Evolutionary conservation across 1,140 invertebrate genomes (phyloP).

Genomic region (Episyrphus balteatus): DNA sequence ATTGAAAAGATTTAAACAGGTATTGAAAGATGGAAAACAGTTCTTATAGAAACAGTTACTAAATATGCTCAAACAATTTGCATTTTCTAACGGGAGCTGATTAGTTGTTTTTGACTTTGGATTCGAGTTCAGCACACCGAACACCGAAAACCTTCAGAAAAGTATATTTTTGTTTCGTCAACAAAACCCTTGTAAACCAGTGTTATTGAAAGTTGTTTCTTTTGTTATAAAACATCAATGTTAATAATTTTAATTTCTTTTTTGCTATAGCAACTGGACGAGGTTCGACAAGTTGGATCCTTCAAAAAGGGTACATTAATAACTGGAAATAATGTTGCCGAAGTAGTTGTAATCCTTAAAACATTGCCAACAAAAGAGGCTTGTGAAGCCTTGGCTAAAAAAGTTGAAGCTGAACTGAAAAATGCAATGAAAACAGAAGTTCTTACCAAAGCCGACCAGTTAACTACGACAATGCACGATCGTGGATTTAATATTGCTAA

Average conservation of each 20-base stretch:
- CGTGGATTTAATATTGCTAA: slow-evolving; percentile 74
- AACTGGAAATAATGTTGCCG: slow-evolving; percentile 86
- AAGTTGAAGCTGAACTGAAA: slow-evolving; percentile 76
- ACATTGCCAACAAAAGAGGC: slow-evolving; percentile 93
- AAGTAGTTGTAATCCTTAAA: slow-evolving; percentile 97
- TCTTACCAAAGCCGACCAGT: slow-evolving; percentile 46
- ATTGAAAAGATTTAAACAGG: too few species aligned
- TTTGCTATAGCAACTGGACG: slow-evolving; percentile 77
- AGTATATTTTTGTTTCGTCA: too few species aligned
- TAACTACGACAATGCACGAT: slow-evolving; percentile 55
- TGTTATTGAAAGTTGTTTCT: too few species aligned
- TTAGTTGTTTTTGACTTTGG: too few species aligned
- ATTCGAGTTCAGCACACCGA: too few species aligned
- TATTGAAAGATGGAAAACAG: too few species aligned
- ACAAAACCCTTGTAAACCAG: too few species aligned
- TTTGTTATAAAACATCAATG: not conserved
- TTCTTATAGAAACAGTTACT: too few species aligned
- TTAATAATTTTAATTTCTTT: slow-evolving; percentile 5
- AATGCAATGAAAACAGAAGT: slow-evolving; percentile 50
- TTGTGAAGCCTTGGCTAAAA: slow-evolving; percentile 80
- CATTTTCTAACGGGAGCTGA: too few species aligned
- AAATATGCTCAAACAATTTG: too few species aligned
- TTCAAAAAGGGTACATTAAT: slow-evolving; percentile 98
- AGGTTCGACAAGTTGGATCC: slow-evolving; percentile 90
- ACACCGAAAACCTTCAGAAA: too few species aligned